Evolutionary conservation across 92 coral and sea anemone species (phyloP).

Genomic region (Epizoanthus scotinus): DNA sequence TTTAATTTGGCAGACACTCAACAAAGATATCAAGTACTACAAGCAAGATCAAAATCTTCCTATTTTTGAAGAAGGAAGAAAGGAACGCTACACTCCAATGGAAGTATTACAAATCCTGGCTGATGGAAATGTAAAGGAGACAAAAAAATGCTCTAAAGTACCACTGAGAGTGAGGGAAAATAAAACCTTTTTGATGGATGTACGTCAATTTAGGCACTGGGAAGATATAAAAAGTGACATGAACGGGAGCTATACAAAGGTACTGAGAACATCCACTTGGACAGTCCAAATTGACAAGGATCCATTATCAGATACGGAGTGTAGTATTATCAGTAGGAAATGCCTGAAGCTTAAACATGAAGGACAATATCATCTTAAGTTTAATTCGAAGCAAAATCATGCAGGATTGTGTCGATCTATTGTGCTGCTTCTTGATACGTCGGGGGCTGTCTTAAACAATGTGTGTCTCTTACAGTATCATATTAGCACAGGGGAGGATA

Average conservation of each 20-base stretch:
- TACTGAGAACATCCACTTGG: conserved; percentile 50
- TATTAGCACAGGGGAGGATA: conserved; percentile 39
- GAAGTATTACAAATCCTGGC: conserved; percentile 12
- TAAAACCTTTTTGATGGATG: conserved; percentile 45
- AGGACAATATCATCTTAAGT: conserved; percentile 40
- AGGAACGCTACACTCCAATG: conserved; percentile 18
- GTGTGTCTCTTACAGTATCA: conserved; percentile 42
- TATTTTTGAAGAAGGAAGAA: conserved; percentile 24
- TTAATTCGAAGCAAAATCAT: conserved; percentile 43
- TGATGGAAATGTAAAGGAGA: conserved; percentile 8
- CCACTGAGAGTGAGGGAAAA: conserved; percentile 42
- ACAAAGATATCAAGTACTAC: conserved; percentile 12
- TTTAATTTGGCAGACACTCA: conserved; percentile 19
- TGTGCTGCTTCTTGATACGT: conserved; percentile 39
- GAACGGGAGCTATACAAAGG: conserved; percentile 32
- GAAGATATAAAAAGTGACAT: conserved; percentile 45
- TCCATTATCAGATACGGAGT: conserved; percentile 13
- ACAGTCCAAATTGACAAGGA: conserved; percentile 37
- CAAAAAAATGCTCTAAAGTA: conserved; percentile 34
- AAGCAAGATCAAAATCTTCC: conserved; percentile 7
- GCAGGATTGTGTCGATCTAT: conserved; percentile 48
- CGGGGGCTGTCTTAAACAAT: conserved; percentile 38
- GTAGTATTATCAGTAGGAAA: conserved; percentile 23
- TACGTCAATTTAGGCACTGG: conserved; percentile 29
- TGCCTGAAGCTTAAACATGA: conserved; percentile 14